A percentile compares a stretch with the other conserved stretches of the same genome.
These are phyloP conservation scores for Calosoma granatense DNA, from an alignment of 1,140 invertebrate genomes.

Conservation along the genomic window DNA sequence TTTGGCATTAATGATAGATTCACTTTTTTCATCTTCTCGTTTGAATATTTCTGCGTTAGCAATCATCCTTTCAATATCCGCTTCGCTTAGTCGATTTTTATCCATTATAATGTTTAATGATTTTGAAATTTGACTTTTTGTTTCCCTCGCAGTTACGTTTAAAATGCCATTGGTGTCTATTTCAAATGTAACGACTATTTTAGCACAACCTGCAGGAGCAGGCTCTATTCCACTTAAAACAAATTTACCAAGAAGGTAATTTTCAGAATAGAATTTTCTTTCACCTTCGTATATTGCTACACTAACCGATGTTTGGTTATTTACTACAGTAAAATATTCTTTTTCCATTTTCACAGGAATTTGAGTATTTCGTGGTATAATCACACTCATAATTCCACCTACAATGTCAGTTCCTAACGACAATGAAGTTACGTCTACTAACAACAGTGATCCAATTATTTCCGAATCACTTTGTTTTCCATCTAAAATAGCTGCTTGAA, in stretches of 20 bases:
- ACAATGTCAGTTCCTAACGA: slow-evolving; percentile 56
- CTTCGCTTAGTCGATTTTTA: slow-evolving; percentile 41
- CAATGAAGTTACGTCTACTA: slow-evolving; percentile 58
- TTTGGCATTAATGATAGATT: slow-evolving; percentile 47
- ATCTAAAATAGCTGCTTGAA: slow-evolving; percentile 65
- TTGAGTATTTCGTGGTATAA: slow-evolving; percentile 52
- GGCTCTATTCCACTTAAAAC: slow-evolving; percentile 44
- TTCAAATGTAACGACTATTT: slow-evolving; percentile 52
- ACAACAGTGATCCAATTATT: slow-evolving; percentile 65
- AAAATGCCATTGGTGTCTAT: slow-evolving; percentile 50
- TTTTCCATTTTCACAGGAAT: slow-evolving; percentile 57
- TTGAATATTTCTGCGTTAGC: slow-evolving; percentile 55
- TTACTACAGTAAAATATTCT: slow-evolving; percentile 54
- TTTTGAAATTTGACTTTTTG: slow-evolving; percentile 54
- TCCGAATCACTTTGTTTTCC: slow-evolving; percentile 51
- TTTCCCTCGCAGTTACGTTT: slow-evolving; percentile 50
- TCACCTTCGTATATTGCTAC: slow-evolving; percentile 74
- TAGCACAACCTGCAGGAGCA: slow-evolving; percentile 44
- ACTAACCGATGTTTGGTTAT: slow-evolving; percentile 60
- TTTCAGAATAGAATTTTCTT: slow-evolving; percentile 67
- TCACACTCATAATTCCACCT: slow-evolving; percentile 54
- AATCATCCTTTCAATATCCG: slow-evolving; percentile 50
- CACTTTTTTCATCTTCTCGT: slow-evolving; percentile 44
- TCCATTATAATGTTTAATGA: slow-evolving; percentile 45
- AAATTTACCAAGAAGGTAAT: slow-evolving; percentile 69